These are phyloP conservation scores for Portevinia maculata DNA, from an alignment of 2,888 invertebrate genomes.

Conservation along the genomic window DNA sequence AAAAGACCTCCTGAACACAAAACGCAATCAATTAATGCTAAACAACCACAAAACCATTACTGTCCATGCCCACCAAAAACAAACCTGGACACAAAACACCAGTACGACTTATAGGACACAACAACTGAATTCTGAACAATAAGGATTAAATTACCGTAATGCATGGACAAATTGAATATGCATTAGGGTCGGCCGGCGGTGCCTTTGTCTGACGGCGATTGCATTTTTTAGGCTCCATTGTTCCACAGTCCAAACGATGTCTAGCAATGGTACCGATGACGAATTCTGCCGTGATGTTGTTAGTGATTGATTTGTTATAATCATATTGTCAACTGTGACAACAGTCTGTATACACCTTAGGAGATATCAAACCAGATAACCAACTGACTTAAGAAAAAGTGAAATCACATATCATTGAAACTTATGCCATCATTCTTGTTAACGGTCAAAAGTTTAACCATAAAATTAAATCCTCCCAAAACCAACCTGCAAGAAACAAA, in stretches of 20 bases:
- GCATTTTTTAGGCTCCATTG: neutral
- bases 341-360: slow-evolving; percentile 46
- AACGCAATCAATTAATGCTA: slow-evolving; percentile 73
- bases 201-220: slow-evolving; percentile 2
- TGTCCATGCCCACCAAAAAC: neutral
- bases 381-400: slow-evolving; percentile 1
- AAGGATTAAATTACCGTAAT: slow-evolving; percentile 74
- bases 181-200: slow-evolving; percentile 53
- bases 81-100: slow-evolving; percentile 22
- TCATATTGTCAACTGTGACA: slow-evolving; percentile 71
- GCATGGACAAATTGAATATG: slow-evolving; percentile 74
- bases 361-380: slow-evolving; percentile 16
- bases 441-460: slow-evolving; percentile 72
- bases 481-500: slow-evolving; percentile 2
- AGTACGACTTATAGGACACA: slow-evolving; percentile 48
- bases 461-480: slow-evolving; percentile 59
- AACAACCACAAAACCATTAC: slow-evolving; percentile 50
- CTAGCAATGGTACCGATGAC: slow-evolving; percentile 39
- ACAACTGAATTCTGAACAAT: slow-evolving; percentile 71
- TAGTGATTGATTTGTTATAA: slow-evolving; percentile 74
- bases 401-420: slow-evolving; percentile 47
- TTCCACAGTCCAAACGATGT: slow-evolving; percentile 31
- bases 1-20: slow-evolving; percentile 54
- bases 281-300: slow-evolving; percentile 63
- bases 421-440: slow-evolving; percentile 71